phyloP scores from a whole-genome alignment of 2,113 vertebrate species.

The Pogonocichla stellata region DNA sequence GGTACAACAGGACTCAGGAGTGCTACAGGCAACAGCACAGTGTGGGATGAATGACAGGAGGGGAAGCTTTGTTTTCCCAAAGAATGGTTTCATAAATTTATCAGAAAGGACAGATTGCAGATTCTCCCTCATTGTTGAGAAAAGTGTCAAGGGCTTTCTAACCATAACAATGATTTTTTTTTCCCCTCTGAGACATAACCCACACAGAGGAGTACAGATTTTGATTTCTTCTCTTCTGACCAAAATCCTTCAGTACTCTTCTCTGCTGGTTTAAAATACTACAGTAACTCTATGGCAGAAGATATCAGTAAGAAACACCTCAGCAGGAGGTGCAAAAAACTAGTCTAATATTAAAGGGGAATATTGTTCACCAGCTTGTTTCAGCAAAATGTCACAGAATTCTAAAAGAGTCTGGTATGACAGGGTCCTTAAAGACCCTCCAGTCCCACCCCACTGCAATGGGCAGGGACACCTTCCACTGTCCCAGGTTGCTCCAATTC shows the following conservation, averaged over 20 bases:
- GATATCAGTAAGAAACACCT: not conserved
- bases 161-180: not conserved
- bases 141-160: not conserved
- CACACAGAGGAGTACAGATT: not conserved
- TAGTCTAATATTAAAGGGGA: not conserved
- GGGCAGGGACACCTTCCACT: not conserved
- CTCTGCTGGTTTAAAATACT: not conserved
- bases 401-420: not conserved
- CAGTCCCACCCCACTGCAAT: accelerated
- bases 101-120: not conserved
- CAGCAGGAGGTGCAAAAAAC: not conserved
- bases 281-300: not conserved
- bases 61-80: not conserved
- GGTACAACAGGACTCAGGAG: not conserved
- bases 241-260: not conserved
- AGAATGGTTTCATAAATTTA: not conserved
- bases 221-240: not conserved
- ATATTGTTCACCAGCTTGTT: not conserved
- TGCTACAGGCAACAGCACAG: not conserved
- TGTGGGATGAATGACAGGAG: not conserved
- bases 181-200: not conserved
- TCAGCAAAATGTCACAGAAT: not conserved
- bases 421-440: not conserved
- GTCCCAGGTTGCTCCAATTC: accelerated
- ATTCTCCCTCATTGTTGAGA: not conserved